A percentile compares a stretch with the other conserved stretches of the same genome.
Evolutionary conservation across 2,888 invertebrate species (phyloP).

Genomic region (Zonitis immaculata): DNA sequence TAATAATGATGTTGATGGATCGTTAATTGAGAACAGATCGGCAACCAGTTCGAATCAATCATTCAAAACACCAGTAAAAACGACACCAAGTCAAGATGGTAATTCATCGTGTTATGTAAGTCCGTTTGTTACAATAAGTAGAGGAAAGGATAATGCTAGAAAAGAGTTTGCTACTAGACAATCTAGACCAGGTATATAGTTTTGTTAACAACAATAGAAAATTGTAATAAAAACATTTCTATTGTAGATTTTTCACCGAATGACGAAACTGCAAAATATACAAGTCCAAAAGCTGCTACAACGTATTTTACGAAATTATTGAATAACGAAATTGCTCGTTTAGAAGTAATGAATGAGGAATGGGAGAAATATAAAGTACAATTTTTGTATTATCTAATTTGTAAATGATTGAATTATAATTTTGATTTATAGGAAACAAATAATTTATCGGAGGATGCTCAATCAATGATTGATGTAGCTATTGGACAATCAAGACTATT

Average conservation of each 20-base stretch:
- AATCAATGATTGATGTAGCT: conserved; percentile 62
- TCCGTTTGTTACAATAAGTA: conserved; percentile 56
- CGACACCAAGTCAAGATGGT: conserved; percentile 32
- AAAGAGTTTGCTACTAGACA: conserved; percentile 49
- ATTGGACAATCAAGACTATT: conserved; percentile 76
- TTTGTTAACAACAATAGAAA: background rate
- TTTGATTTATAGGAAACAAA: conserved; percentile 20
- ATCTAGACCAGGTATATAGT: conserved; percentile 23
- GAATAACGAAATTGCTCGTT: conserved; percentile 52
- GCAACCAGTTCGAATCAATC: background rate
- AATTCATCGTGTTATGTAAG: conserved; percentile 51
- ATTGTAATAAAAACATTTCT: background rate
- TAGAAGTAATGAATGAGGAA: conserved; percentile 51
- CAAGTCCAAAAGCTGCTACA: conserved; percentile 40
- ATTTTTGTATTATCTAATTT: too few species aligned
- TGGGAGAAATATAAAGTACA: conserved; percentile 53
- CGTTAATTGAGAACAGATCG: background rate
- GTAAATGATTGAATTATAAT: background rate
- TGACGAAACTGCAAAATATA: conserved; percentile 13
- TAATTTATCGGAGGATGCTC: conserved; percentile 52
- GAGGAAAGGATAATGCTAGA: conserved; percentile 58
- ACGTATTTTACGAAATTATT: conserved; percentile 49
- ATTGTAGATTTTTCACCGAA: conserved; percentile 19
- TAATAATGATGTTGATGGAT: background rate
- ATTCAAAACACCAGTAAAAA: conserved; percentile 19